Percentiles rank a stretch among this genome's conserved stretches.
Conservation (phyloP, 2,113 vertebrate species). For the Podarcis cretensis region DNA sequence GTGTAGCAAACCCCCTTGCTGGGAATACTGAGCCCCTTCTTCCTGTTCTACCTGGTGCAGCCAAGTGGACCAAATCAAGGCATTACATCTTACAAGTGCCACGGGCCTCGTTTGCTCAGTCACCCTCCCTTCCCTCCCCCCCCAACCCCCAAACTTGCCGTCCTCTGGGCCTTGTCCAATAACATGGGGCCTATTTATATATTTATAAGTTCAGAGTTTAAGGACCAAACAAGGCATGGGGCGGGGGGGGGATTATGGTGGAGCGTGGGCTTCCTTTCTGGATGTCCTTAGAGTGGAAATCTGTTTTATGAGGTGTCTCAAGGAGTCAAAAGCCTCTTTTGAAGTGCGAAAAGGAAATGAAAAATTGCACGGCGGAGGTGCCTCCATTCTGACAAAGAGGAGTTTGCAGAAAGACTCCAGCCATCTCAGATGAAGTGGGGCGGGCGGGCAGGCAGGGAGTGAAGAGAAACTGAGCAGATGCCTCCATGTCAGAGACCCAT, state of each 20-base stretch:
- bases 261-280: conserved; percentile 8
- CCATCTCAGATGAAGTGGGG: neutral
- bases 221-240: neutral
- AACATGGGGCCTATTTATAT: neutral
- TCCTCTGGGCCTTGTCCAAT: neutral
- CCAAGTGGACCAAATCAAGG: conserved; percentile 30
- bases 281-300: conserved; percentile 5
- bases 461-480: conserved; percentile 12
- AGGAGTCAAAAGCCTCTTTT: conserved; percentile 22
- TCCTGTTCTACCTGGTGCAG: conserved; percentile 37
- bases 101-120: neutral
- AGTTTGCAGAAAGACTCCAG: conserved; percentile 1
- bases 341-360: conserved; percentile 6
- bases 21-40: conserved; percentile 46
- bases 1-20: conserved; percentile 46
- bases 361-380: neutral
- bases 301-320: conserved; percentile 8
- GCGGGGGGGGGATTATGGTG: neutral
- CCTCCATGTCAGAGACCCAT: conserved; percentile 24
- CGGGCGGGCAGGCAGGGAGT: neutral
- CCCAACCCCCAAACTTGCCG: no score
- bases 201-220: neutral
- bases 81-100: neutral
- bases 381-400: neutral
- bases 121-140: neutral